Percentiles rank a stretch among this genome's conserved stretches.
Conservation (phyloP, 1,140 invertebrate species). For the Acyrthosiphon pisum region DNA sequence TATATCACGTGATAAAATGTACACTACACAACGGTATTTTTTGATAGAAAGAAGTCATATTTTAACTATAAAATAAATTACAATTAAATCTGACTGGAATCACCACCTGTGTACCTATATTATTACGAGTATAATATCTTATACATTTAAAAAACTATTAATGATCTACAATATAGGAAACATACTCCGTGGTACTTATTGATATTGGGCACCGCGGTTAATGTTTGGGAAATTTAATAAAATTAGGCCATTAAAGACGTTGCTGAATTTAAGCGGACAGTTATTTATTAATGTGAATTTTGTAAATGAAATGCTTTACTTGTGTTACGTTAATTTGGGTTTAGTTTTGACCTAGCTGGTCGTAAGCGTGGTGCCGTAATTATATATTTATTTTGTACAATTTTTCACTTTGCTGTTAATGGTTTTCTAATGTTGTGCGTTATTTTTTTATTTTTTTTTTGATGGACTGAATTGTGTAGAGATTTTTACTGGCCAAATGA, state of each 20-base stretch:
- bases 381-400: constrained; percentile 17
- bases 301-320: background rate
- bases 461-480: background rate
- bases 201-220: background rate
- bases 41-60: too few relatives aligned
- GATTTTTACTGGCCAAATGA: background rate
- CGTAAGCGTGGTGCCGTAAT: background rate
- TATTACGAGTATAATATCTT: background rate
- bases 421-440: background rate
- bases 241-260: background rate
- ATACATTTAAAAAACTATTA: background rate
- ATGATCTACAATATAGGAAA: background rate
- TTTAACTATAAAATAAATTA: too few relatives aligned
- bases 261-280: background rate
- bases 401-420: constrained; percentile 16
- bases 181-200: background rate
- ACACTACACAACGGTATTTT: too few relatives aligned
- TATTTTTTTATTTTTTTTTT: background rate
- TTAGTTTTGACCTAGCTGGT: background rate
- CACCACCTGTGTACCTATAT: background rate
- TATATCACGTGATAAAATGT: too few relatives aligned
- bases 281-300: background rate
- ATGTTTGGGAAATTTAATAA: background rate
- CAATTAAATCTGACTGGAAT: background rate
- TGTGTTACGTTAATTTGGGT: background rate